Base-by-base conservation (phyloP, 2,797 vertebrate species). In the Tamandua tetradactyla region DNA sequence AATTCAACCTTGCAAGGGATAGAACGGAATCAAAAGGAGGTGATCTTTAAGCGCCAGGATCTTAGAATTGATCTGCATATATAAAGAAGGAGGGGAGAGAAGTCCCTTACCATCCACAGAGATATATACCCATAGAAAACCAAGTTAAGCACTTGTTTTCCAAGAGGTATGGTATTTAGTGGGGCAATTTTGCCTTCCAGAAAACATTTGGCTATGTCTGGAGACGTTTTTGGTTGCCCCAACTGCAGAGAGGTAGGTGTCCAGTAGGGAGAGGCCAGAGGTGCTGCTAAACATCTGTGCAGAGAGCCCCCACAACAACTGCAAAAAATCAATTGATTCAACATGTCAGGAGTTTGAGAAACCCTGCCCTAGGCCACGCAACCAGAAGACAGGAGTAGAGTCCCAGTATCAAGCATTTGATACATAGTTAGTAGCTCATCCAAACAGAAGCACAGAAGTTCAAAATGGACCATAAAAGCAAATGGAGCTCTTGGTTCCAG, bases 281-380 rank as follows among this genome's bases (percentile, higher is more conserved):
- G n/a, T n/a, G n/a, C 40, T 81, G 4, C n/a, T 57, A 37, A 85
- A 72, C 3, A 25, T 62, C 49, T 17, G 1, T 23, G 11, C 20
- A 69, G 49, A 44, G 2, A 57, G 44, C 5, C 13, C 59, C 12
- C 17, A 42, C 30, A 42, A 32, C 13, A 30, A 87, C 44, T 47
- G 11, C 44, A 74, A 20, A 74, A 20, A 68, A 12, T n/a, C 4
- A 81, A 35, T 32, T 83, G 20, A 69, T 15, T 74, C 30, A 52
- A 74, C 79, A n/a, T 30, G 47, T 49, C 37, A 79, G 49, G 40
- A 27, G 35, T 42, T 57, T 86, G 32, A 55, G 62, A 94, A 91
- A 89, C 11, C 0, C 22, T 62, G 3, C 7, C 5, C 5, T 23
- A 9, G 42, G 15, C 47, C 18, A 8, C 52, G 75, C 5, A 55